Conservation (phyloP, 2,888 invertebrate genomes). For the Agonopterix arenella region DNA sequence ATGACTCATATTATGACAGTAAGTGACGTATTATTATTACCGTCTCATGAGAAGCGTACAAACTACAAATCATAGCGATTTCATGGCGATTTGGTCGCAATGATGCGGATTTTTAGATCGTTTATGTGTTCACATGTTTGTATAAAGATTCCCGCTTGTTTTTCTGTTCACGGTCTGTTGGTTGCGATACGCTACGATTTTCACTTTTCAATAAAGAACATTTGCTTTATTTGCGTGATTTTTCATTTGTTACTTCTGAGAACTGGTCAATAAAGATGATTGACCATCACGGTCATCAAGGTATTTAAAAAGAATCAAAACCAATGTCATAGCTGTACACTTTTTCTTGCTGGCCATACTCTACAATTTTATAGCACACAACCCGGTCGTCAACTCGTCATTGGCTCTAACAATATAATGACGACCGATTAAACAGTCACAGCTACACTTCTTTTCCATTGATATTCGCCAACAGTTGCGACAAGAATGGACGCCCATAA, state of each 20-base stretch:
- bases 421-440: neutral
- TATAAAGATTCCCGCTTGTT: conserved; percentile 6
- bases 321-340: too few species aligned
- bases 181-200: conserved; percentile 18
- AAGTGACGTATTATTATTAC: too few species aligned
- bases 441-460: neutral
- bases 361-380: too few species aligned
- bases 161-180: conserved; percentile 23
- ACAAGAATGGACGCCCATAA: neutral
- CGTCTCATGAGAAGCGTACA: too few species aligned
- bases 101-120: conserved; percentile 15
- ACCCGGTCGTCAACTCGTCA: too few species aligned
- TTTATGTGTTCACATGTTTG: neutral
- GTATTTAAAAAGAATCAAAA: too few species aligned
- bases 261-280: neutral
- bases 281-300: too few species aligned
- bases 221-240: neutral
- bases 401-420: neutral
- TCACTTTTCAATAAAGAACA: conserved; percentile 33
- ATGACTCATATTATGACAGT: too few species aligned
- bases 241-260: neutral
- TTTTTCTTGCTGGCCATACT: too few species aligned
- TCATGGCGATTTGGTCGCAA: conserved; percentile 11
- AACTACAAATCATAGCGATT: conserved; percentile 1
- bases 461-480: neutral